Percentiles rank a stretch among this genome's conserved stretches.
phyloP scores from a whole-genome alignment of 2,797 vertebrate genomes.

The Thaleichthys pacificus region DNA sequence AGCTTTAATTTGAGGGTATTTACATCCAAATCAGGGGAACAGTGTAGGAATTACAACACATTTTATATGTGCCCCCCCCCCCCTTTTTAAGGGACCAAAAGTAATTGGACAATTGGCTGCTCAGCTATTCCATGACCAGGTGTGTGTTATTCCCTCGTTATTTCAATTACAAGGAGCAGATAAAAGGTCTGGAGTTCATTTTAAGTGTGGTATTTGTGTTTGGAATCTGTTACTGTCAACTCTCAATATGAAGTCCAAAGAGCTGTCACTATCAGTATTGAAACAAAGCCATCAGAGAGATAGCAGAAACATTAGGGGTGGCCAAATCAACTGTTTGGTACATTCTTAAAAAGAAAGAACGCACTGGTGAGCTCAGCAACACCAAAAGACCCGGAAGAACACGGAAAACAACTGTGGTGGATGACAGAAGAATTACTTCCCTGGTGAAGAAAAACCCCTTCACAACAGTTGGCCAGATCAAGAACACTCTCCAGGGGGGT shows the following conservation, averaged over 20 bases:
- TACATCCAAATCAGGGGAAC: conserved; percentile 41
- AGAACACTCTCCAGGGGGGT: conserved; percentile 9
- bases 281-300: background rate
- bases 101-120: too few relatives aligned
- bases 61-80: too few relatives aligned
- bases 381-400: conserved; percentile 36
- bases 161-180: too few relatives aligned
- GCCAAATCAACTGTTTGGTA: conserved; percentile 31
- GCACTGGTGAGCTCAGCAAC: conserved; percentile 28
- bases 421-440: conserved; percentile 34
- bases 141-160: too few relatives aligned
- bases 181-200: too few relatives aligned
- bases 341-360: conserved; percentile 11
- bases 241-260: too few relatives aligned
- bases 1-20: conserved; percentile 46
- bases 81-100: too few relatives aligned
- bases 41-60: conserved; percentile 34
- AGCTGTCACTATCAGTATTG: too few relatives aligned
- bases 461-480: conserved; percentile 30
- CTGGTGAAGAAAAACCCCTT: conserved; percentile 32
- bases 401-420: conserved; percentile 40
- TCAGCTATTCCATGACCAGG: too few relatives aligned
- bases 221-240: too few relatives aligned
- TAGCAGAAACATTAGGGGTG: conserved; percentile 17
- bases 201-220: too few relatives aligned